Evolutionary conservation across 2,888 invertebrate genomes (phyloP), one percentile per base, ranked within the genome.

Genomic region (Clanis bilineata): DNA sequence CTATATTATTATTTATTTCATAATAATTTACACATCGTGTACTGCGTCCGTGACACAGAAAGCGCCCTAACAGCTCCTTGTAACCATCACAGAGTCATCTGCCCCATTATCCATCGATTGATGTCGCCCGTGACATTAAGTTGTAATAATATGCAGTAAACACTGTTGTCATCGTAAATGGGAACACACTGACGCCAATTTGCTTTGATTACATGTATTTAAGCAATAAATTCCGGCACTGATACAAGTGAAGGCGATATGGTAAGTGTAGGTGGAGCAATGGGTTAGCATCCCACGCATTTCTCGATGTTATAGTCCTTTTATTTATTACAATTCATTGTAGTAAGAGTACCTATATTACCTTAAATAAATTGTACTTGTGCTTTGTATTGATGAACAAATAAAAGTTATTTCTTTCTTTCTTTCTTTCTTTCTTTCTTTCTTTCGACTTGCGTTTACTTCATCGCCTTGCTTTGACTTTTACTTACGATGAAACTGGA

Each of bases 31-130:
- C 28, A 18, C 18, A 47, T 47, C 15, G 15, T 28, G 18, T 18
- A 51, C 3, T 18, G 28, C 18, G 51, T 15, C 51, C 51, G 18
- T 51, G 32, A 51, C 51, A 28, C 51, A 51, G 51, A 32, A 51
- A 32, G 25, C 28, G 15, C 18, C 51, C 28, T 18, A 6, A n/a
- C 10, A 7, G 18, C 28, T 32, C 32, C 51, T 32, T 18, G 28
- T 18, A 18, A 51, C 51, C 32, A 32, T 32, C 32, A 18, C 32
- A 28, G 18, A 32, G 15, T 5, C 15, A 15, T 39, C 18, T 18
- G 25, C n/a, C 15, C 41, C 15, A 7, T 51, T 18, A 18, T 51
- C 28, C 15, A 51, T 51, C 51, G 51, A 51, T 51, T 51, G 28
- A 32, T 28, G 18, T 3, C 32, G 51, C 15, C 51, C 51, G 10